Conservation (phyloP, 2,113 vertebrate species). For the Climacteris rufus region DNA sequence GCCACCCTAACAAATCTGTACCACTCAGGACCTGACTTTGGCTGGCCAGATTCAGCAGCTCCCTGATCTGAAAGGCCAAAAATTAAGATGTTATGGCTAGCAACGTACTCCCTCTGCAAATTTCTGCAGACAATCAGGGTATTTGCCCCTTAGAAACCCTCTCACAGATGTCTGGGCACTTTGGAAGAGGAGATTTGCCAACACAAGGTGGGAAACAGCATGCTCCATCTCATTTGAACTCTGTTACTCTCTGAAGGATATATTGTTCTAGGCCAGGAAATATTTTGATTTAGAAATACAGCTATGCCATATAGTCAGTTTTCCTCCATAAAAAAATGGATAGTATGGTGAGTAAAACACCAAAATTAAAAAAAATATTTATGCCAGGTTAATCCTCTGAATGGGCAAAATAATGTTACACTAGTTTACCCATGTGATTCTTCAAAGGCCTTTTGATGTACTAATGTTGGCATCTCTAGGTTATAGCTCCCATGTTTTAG, state of each 20-base stretch:
- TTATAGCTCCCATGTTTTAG: not conserved
- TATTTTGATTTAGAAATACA: constrained; percentile 10
- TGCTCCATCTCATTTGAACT: not conserved
- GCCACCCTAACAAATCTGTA: not conserved
- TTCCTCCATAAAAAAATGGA: not conserved
- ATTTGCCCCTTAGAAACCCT: not conserved
- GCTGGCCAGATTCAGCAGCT: not conserved
- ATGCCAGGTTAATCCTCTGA: not conserved
- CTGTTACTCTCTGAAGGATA: not conserved
- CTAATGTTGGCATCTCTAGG: not conserved
- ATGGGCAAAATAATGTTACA: not conserved
- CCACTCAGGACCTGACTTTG: not conserved
- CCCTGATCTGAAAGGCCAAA: not conserved
- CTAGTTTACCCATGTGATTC: not conserved
- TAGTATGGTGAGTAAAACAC: not conserved
- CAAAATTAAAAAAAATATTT: not conserved
- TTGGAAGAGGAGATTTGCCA: not conserved
- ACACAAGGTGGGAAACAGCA: not conserved
- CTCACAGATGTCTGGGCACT: not conserved
- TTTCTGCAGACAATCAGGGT: not conserved
- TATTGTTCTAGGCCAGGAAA: not conserved
- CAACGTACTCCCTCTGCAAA: not conserved
- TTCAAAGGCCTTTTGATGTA: constrained; percentile 5
- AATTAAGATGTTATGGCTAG: not conserved
- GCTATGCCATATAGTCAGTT: not conserved